phyloP scores from a whole-genome alignment of 2,797 vertebrate species.

The Naso thynnoides region DNA sequence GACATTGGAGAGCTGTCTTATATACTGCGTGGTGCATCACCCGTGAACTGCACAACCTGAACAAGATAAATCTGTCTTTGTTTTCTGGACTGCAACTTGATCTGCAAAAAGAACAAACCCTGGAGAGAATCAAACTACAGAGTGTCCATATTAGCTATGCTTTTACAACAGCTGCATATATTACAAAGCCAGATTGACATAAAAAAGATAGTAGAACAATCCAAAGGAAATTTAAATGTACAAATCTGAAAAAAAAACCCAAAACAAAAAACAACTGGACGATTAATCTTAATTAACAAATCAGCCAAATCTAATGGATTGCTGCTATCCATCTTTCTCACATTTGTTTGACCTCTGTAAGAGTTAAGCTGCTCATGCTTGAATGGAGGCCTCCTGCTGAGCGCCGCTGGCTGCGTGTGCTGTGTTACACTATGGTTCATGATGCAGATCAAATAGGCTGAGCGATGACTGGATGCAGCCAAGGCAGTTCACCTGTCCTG shows the following conservation, averaged over 20 bases:
- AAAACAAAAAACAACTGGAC: not conserved
- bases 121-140: not conserved
- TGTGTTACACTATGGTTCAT: slow-evolving; percentile 35
- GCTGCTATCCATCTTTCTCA: slow-evolving; percentile 18
- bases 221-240: not conserved
- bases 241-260: not conserved
- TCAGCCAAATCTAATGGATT: slow-evolving; percentile 28
- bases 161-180: too few relatives aligned
- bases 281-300: slow-evolving; percentile 31
- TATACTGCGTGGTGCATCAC: too few relatives aligned
- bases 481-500: slow-evolving; percentile 46
- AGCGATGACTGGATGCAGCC: slow-evolving; percentile 48
- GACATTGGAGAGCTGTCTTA: too few relatives aligned
- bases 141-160: not conserved
- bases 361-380: slow-evolving; percentile 26
- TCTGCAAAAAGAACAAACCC: not conserved
- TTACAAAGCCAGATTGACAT: too few relatives aligned
- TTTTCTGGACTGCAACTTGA: slow-evolving; percentile 14
- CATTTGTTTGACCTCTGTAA: slow-evolving; percentile 53
- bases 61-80: too few relatives aligned
- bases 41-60: too few relatives aligned
- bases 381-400: slow-evolving; percentile 22
- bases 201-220: not conserved
- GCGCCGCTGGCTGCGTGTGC: slow-evolving; percentile 28
- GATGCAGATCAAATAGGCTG: slow-evolving; percentile 51